A percentile compares a stretch with the other conserved stretches of the same genome.
phyloP scores from a whole-genome alignment of 2,797 vertebrate species.

The Glyptemys insculpta region DNA sequence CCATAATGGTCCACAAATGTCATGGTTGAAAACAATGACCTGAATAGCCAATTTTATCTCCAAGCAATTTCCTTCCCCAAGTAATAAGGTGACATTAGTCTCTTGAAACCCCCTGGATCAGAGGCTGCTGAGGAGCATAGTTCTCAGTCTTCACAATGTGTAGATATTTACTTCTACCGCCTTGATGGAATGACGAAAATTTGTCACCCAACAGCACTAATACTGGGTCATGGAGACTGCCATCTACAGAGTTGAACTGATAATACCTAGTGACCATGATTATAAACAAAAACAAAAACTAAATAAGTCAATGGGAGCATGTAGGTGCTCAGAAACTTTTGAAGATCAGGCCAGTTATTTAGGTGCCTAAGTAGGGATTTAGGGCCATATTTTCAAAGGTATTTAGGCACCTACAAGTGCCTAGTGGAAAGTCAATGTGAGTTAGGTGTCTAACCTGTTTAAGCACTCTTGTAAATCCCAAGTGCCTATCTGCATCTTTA shows the following conservation, averaged over 20 bases:
- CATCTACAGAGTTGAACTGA: background rate
- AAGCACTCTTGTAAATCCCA: background rate
- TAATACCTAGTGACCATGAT: too few species aligned
- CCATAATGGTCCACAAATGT: background rate
- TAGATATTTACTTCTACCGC: background rate
- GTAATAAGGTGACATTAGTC: background rate
- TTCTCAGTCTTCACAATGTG: background rate
- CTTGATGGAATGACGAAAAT: background rate
- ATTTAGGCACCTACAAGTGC: background rate
- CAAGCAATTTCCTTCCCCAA: background rate
- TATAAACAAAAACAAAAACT: too few species aligned
- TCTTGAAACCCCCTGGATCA: background rate
- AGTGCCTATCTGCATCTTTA: too few species aligned
- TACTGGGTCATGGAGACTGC: background rate
- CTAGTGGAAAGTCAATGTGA: background rate
- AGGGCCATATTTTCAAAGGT: background rate
- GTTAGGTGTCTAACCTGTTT: background rate
- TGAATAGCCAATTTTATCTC: background rate
- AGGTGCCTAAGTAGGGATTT: background rate
- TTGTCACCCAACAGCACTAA: background rate
- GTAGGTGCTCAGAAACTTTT: background rate
- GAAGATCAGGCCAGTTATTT: background rate
- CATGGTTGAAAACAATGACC: background rate
- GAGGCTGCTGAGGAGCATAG: background rate
- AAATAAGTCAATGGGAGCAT: too few species aligned